phyloP scores from a whole-genome alignment of 2,888 invertebrate genomes.

The Ophion costatus region DNA sequence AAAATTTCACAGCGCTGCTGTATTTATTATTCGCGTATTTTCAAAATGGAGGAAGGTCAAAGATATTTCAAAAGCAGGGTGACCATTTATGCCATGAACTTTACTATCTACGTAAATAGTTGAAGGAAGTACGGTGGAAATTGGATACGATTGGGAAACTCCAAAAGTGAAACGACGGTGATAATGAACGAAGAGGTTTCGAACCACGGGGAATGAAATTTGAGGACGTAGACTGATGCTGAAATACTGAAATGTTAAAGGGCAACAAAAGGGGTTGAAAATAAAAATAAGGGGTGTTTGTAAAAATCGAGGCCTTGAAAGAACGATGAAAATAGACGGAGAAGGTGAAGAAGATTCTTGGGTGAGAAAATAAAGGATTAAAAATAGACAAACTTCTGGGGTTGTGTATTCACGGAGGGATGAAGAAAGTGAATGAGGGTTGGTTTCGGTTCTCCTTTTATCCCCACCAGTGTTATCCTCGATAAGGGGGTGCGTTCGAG shows the following conservation, averaged over 20 bases:
- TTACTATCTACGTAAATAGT: too few species aligned
- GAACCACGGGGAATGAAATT: slow-evolving; percentile 9
- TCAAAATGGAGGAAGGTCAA: too few species aligned
- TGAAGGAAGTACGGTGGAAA: too few species aligned
- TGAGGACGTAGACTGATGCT: not conserved
- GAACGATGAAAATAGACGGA: slow-evolving; percentile 8
- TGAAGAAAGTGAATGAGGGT: slow-evolving; percentile 33
- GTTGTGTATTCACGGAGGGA: not conserved
- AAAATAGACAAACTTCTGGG: slow-evolving; percentile 35
- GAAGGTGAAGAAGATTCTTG: slow-evolving; percentile 11
- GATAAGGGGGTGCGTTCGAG: slow-evolving; percentile 9
- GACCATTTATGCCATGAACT: too few species aligned
- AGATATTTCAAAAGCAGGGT: too few species aligned
- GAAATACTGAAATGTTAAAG: not conserved
- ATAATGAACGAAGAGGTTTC: slow-evolving; percentile 4
- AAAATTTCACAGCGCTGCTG: not conserved
- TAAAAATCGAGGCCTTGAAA: slow-evolving; percentile 6
- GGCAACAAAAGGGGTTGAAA: not conserved
- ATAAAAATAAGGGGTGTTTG: slow-evolving; percentile 7
- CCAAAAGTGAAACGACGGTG: not conserved
- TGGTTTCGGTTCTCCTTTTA: slow-evolving; percentile 33
- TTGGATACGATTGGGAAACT: not conserved
- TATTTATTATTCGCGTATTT: too few species aligned
- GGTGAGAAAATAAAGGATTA: slow-evolving; percentile 19
- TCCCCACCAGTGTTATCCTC: slow-evolving; percentile 38